Evolutionary conservation across 2,113 vertebrate genomes (phyloP), one percentile per base, ranked within the genome.

Genomic region (Chrysemys picta): DNA sequence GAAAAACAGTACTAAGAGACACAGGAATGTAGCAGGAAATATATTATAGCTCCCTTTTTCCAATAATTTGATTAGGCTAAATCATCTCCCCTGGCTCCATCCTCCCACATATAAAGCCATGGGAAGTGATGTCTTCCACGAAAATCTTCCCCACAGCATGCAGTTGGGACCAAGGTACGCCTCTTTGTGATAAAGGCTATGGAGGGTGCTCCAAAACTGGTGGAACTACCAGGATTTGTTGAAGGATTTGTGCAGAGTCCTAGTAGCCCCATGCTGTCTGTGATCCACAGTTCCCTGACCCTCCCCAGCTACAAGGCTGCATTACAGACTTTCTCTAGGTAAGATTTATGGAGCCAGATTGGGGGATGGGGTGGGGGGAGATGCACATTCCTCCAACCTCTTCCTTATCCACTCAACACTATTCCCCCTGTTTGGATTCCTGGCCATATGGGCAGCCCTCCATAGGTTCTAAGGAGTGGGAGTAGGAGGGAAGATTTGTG

Each of bases 401-500:
- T 69, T 21, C 62, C 16, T 12, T 69, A n/a, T 8, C 6, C 35
- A 35, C 29, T 69, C 62, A n/a, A 31, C 21, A 69, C 62, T 16
- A 21, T 69, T 69, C 17, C 14, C 31, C 13, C 14, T 8, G 6
- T 54, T 22, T n/a, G 35, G 16, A 69, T 2, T 8, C 8, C 17
- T n/a, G 35, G 62, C 35, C 7, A n/a, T n/a, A 69, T 19, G 31
- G 35, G 35, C 14, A 69, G 35, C 62, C 35, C 4, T 69, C 16
- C 35, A 6, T 3, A n/a, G 24, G 10, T 78, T 59, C 4, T 3
- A 11, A 17, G 29, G 57, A 62, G 57, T 25, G 2, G 1, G 1
- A 0, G 53, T 10, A 50, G 8, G 38, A 56, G 52, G 22, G 24
- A n/a, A 95, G 62, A 69, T 8, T 3, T 93, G 5, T 25, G 2